These are phyloP conservation scores for Platycnemis pennipes DNA, from an alignment of 2,888 invertebrate genomes.

Conservation along the genomic window DNA sequence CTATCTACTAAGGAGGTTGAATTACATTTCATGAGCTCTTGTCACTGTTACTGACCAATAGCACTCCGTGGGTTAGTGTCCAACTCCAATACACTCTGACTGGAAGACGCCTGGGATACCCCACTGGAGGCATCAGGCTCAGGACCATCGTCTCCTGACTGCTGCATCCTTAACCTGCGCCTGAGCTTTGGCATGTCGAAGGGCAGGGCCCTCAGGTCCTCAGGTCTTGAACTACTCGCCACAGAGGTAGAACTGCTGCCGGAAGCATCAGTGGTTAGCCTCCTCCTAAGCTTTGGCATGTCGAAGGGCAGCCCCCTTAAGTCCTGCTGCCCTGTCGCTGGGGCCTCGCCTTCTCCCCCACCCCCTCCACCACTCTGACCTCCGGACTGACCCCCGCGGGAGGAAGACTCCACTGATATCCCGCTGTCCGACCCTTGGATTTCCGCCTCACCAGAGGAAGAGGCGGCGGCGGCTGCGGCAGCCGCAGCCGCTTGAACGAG, in stretches of 20 bases:
- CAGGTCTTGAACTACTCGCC: constrained; percentile 69
- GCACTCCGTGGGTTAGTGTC: constrained; percentile 78
- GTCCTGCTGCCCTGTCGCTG: constrained; percentile 72
- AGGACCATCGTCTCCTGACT: constrained; percentile 72
- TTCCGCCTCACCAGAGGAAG: constrained; percentile 85
- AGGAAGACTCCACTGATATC: constrained; percentile 87
- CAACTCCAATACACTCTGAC: constrained; percentile 89
- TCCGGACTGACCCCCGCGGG: constrained; percentile 83
- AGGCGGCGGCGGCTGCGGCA: constrained; percentile 81
- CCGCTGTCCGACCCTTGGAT: constrained; percentile 94
- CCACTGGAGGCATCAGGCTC: constrained; percentile 82
- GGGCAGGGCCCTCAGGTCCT: constrained; percentile 89
- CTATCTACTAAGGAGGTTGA: no score
- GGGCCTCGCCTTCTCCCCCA: constrained; percentile 69
- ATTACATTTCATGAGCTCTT: not conserved
- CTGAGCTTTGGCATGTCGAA: constrained; percentile 96
- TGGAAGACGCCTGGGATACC: constrained; percentile 90
- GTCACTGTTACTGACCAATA: not conserved
- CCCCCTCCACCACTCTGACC: constrained; percentile 38
- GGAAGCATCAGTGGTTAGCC: constrained; percentile 81
- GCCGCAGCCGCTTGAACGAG: constrained; percentile 79
- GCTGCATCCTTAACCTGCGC: constrained; percentile 86
- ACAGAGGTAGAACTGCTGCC: constrained; percentile 86
- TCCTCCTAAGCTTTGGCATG: constrained; percentile 91
- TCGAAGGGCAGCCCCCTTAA: constrained; percentile 89